phyloP scores from a whole-genome alignment of 2,888 invertebrate genomes.

The Dusona sp. region DNA sequence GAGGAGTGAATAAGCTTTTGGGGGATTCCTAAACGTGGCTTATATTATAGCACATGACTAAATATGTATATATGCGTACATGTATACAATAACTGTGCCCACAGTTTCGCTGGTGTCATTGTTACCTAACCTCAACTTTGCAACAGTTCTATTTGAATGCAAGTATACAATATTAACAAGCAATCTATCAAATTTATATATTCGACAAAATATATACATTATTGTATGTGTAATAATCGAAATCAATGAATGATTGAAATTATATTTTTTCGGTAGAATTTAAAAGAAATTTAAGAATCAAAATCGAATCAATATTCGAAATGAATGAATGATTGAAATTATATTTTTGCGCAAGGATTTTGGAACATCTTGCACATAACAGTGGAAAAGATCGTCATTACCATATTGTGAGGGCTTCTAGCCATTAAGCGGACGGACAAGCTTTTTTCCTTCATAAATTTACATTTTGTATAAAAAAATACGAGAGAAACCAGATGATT shows the following conservation, averaged over 20 bases:
- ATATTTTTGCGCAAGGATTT: background rate
- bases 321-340: too few species aligned
- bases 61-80: constrained; percentile 18
- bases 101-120: background rate
- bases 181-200: background rate
- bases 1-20: constrained; percentile 56
- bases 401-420: background rate
- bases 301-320: too few species aligned
- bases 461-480: too few species aligned
- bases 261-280: too few species aligned
- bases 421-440: background rate
- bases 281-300: too few species aligned
- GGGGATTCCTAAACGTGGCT: constrained; percentile 59
- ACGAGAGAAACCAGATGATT: too few species aligned
- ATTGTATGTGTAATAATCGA: background rate
- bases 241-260: too few species aligned
- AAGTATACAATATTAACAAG: background rate
- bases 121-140: background rate
- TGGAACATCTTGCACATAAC: background rate
- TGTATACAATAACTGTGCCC: background rate
- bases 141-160: background rate
- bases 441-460: background rate
- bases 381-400: background rate
- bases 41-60: constrained; percentile 46
- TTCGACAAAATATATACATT: background rate